These are phyloP conservation scores for Nilaparvata lugens DNA, from an alignment of 1,140 invertebrate genomes.

Conservation along the genomic window DNA sequence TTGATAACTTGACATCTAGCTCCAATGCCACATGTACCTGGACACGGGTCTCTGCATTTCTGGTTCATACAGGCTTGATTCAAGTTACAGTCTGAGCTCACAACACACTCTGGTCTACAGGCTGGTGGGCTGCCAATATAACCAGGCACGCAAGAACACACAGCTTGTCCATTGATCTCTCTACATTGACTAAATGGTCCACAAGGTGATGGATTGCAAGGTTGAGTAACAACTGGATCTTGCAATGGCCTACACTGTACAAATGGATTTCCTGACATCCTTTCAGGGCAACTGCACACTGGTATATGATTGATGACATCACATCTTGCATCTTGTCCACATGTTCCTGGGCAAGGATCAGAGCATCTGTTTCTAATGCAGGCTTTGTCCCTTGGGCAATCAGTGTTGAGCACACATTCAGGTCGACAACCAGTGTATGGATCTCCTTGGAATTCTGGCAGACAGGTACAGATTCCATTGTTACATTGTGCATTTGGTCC, in stretches of 20 bases:
- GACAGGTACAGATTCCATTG: slow-evolving; percentile 40
- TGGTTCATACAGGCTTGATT: slow-evolving; percentile 64
- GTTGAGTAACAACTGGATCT: slow-evolving; percentile 37
- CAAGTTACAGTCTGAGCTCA: slow-evolving; percentile 59
- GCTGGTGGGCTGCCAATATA: slow-evolving; percentile 61
- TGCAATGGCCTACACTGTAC: slow-evolving; percentile 31
- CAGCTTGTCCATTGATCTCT: slow-evolving; percentile 55
- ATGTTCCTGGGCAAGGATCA: slow-evolving; percentile 43
- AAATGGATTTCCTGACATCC: slow-evolving; percentile 41
- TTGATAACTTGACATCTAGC: slow-evolving; percentile 57
- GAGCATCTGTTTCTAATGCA: slow-evolving; percentile 42
- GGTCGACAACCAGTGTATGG: slow-evolving; percentile 40
- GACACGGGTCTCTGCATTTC: slow-evolving; percentile 68
- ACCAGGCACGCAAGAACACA: slow-evolving; percentile 60
- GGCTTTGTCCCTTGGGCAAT: slow-evolving; percentile 39
- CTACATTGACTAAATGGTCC: slow-evolving; percentile 67
- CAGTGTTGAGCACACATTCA: slow-evolving; percentile 41
- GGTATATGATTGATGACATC: slow-evolving; percentile 40
- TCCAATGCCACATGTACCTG: slow-evolving; percentile 61
- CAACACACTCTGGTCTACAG: slow-evolving; percentile 64
- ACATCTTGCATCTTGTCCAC: slow-evolving; percentile 43
- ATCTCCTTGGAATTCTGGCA: slow-evolving; percentile 45
- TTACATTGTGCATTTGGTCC: slow-evolving; percentile 50
- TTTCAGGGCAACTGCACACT: slow-evolving; percentile 39
- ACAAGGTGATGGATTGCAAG: slow-evolving; percentile 60